Evolutionary conservation across 92 coral and sea anemone genomes (phyloP).

Genomic region (Umimayanthus kanabou): DNA sequence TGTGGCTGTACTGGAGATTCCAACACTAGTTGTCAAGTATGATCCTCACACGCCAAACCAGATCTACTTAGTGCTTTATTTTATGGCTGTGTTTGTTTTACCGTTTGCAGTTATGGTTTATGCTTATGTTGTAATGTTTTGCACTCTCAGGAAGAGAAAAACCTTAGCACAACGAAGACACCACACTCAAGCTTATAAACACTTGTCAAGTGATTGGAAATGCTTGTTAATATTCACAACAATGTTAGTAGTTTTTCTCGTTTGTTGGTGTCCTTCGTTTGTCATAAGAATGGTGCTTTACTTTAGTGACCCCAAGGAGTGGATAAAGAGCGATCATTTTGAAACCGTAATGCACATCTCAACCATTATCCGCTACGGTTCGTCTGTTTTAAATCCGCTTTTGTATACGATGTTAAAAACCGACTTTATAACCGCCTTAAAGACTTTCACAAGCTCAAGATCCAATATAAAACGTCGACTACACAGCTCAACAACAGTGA

Average conservation of each 20-base stretch:
- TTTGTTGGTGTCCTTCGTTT: slow-evolving; percentile 23
- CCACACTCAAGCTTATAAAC: background rate
- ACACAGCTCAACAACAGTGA: background rate
- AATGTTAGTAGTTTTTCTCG: slow-evolving; percentile 19
- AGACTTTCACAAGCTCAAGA: background rate
- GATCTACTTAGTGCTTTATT: background rate
- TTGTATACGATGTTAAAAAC: slow-evolving; percentile 27
- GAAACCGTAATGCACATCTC: background rate
- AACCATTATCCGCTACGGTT: slow-evolving; percentile 2
- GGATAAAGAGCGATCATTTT: background rate
- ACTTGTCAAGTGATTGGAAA: slow-evolving; percentile 24
- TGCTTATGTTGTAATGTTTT: slow-evolving; percentile 32
- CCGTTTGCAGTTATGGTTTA: slow-evolving; percentile 10
- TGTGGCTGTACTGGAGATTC: background rate
- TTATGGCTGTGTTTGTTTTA: slow-evolving; percentile 10
- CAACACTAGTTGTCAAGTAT: background rate
- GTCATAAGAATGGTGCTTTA: background rate
- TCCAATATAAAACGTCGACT: background rate
- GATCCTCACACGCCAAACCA: background rate
- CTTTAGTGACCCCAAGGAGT: background rate
- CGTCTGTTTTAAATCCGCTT: slow-evolving; percentile 20
- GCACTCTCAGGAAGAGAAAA: slow-evolving; percentile 13
- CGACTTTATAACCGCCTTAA: slow-evolving; percentile 15
- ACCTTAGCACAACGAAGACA: background rate
- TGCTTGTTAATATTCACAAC: slow-evolving; percentile 10